Conservation (phyloP, 2,888 invertebrate genomes). For the Schizotus pectinicornis region DNA sequence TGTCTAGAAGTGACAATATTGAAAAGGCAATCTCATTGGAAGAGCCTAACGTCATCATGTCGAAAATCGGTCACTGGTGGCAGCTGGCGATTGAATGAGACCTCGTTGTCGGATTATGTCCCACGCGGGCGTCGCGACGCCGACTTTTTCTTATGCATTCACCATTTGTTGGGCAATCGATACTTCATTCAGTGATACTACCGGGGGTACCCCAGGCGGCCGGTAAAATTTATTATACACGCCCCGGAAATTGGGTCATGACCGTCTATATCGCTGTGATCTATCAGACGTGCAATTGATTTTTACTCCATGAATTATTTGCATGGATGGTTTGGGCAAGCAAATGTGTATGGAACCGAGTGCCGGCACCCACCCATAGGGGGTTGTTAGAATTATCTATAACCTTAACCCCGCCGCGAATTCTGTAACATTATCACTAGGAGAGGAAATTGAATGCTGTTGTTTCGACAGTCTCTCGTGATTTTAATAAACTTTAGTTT, state of each 20-base stretch:
- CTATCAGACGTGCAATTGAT: conserved; percentile 20
- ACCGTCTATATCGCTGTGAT: conserved; percentile 18
- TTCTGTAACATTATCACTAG: too few relatives aligned
- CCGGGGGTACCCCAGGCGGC: conserved; percentile 3
- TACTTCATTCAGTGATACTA: conserved; percentile 17
- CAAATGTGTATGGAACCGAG: conserved; percentile 1
- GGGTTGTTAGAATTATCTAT: too few relatives aligned
- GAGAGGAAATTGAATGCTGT: too few relatives aligned
- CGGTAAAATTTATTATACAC: conserved; percentile 14
- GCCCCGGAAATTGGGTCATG: conserved; percentile 26
- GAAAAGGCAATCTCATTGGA: too few relatives aligned
- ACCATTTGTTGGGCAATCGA: conserved; percentile 4
- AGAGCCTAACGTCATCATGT: too few relatives aligned
- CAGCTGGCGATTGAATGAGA: too few relatives aligned
- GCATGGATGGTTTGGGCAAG: conserved; percentile 1
- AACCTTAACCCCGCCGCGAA: too few relatives aligned
- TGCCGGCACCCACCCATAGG: background rate
- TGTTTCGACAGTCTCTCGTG: too few relatives aligned
- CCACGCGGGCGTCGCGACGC: background rate
- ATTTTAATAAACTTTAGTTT: too few relatives aligned
- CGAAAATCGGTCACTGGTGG: too few relatives aligned
- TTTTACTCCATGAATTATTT: conserved; percentile 17
- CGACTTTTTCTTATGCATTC: background rate
- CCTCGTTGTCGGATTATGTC: background rate
- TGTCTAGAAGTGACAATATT: too few relatives aligned